Percentiles rank a stretch among this genome's conserved stretches.
Evolutionary conservation across 2,888 invertebrate species (phyloP).

Genomic region (Mantis religiosa): DNA sequence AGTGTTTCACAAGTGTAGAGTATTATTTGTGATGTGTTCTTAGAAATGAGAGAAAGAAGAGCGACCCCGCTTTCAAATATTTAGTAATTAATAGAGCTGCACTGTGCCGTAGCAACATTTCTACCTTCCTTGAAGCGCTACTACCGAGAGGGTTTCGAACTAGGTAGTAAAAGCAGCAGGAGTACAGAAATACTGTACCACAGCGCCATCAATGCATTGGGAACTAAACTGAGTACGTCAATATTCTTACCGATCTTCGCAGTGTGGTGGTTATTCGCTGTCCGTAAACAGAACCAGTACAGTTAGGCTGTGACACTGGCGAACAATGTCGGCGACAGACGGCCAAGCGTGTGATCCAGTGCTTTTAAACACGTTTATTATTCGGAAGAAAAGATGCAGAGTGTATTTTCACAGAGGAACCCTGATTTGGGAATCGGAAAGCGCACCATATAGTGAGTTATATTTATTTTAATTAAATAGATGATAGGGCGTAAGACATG

Average conservation of each 20-base stretch:
- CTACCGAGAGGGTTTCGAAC: background rate
- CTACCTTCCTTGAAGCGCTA: background rate
- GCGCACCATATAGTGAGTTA: constrained; percentile 52
- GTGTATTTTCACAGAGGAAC: constrained; percentile 60
- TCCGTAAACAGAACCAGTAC: background rate
- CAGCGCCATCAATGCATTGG: background rate
- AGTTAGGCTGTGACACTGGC: background rate
- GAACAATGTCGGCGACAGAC: constrained; percentile 4
- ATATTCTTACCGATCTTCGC: background rate
- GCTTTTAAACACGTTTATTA: constrained; percentile 54
- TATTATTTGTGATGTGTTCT: no score
- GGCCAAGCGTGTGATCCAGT: constrained; percentile 37
- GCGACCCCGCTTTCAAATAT: no score
- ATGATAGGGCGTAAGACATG: background rate
- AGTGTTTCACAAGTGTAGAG: no score
- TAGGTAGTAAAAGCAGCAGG: background rate
- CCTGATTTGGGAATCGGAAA: constrained; percentile 60
- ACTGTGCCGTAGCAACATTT: no score
- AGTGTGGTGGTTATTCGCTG: background rate
- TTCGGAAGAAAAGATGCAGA: constrained; percentile 57
- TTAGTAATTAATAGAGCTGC: no score
- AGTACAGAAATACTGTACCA: background rate
- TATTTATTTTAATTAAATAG: background rate
- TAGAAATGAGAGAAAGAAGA: no score
- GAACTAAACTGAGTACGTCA: background rate